Evolutionary conservation across 1,140 invertebrate genomes (phyloP).

Genomic region (Tribolium castaneum): DNA sequence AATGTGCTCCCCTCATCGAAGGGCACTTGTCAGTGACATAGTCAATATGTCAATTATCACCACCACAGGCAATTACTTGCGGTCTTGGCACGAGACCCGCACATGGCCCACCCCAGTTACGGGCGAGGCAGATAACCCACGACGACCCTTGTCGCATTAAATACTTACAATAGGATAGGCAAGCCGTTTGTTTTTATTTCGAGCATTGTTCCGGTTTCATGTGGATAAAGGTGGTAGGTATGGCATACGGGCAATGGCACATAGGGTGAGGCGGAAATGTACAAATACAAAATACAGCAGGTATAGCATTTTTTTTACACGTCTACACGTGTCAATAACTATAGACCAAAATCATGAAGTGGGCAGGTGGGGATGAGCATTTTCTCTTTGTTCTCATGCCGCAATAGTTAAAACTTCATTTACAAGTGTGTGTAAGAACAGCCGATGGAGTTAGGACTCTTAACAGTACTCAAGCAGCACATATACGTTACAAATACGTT

Average conservation of each 20-base stretch:
- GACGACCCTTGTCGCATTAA: constrained; percentile 30
- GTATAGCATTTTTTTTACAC: neutral
- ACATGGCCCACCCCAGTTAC: constrained; percentile 38
- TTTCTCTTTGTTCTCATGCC: no score
- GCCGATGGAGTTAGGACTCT: no score
- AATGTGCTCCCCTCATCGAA: constrained; percentile 29
- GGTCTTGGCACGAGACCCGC: constrained; percentile 52
- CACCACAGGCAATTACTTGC: constrained; percentile 57
- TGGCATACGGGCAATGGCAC: neutral
- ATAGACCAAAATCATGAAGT: no score
- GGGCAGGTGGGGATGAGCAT: no score
- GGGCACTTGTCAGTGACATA: constrained; percentile 58
- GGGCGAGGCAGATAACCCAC: constrained; percentile 18
- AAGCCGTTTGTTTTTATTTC: constrained; percentile 4
- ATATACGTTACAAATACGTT: no score
- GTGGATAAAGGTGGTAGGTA: no score
- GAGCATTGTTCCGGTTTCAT: neutral
- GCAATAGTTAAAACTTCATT: no score
- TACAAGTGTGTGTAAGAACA: no score
- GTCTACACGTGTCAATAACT: no score
- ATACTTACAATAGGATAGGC: constrained; percentile 16
- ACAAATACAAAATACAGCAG: neutral
- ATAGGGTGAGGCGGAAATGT: neutral
- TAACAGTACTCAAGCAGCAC: no score
- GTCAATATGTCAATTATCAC: constrained; percentile 61